Conservation (phyloP, 2,113 vertebrate species). For the Dipodomys stephensi region DNA sequence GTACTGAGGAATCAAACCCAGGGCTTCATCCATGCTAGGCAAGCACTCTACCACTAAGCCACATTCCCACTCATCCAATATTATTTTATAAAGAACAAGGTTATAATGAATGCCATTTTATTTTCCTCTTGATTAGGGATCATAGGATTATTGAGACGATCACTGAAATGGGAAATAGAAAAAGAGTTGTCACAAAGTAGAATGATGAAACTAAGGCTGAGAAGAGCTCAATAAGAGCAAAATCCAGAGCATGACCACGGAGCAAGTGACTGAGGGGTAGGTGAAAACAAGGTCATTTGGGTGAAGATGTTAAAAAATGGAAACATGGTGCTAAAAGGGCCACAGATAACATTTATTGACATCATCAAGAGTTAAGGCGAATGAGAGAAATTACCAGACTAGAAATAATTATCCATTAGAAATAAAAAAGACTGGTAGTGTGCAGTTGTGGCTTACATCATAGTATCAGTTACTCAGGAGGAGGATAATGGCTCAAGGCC, state of each 20-base stretch:
- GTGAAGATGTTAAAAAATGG: neutral
- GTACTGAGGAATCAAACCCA: no score
- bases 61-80: neutral
- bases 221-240: neutral
- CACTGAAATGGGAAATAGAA: neutral
- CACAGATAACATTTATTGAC: neutral
- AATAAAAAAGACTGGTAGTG: neutral
- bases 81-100: neutral
- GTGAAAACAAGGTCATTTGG: neutral
- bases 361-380: neutral
- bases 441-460: no score
- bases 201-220: neutral
- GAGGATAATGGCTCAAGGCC: no score
- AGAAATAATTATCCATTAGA: neutral
- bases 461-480: no score
- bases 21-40: no score
- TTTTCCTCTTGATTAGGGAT: neutral
- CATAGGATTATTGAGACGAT: neutral
- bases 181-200: neutral
- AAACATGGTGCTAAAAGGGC: neutral
- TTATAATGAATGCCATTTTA: neutral
- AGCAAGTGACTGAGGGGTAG: neutral
- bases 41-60: no score
- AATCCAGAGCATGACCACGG: neutral
- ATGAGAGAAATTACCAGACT: neutral